phyloP scores from a whole-genome alignment of 2,797 vertebrate species.

The Halcyon leucocephala region DNA sequence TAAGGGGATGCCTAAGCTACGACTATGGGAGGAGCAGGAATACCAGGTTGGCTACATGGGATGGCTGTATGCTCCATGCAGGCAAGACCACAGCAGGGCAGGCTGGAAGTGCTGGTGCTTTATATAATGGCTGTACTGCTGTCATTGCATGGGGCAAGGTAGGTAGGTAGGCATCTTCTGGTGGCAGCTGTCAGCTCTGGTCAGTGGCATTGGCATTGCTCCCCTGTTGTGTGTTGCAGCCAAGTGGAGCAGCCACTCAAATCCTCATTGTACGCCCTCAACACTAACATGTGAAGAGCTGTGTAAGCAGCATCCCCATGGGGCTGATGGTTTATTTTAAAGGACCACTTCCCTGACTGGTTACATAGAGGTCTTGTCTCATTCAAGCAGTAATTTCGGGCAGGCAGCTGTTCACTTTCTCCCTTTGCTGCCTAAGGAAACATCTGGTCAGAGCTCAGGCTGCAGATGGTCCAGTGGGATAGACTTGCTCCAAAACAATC shows the following conservation, averaged over 20 bases:
- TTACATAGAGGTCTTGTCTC: background rate
- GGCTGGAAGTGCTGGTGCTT: background rate
- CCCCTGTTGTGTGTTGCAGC: background rate
- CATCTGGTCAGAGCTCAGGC: background rate
- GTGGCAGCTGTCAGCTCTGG: background rate
- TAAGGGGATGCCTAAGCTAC: background rate
- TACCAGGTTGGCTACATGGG: background rate
- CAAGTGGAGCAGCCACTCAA: background rate
- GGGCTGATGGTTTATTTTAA: background rate
- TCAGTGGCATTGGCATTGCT: background rate
- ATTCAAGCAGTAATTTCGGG: background rate
- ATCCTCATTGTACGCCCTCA: background rate
- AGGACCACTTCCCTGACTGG: background rate
- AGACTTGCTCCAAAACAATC: background rate
- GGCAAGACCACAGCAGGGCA: background rate
- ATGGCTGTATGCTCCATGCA: fast-evolving
- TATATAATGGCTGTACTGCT: background rate
- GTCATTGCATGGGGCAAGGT: background rate
- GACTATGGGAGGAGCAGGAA: background rate
- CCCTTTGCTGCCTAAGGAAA: background rate
- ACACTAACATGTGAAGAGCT: fast-evolving
- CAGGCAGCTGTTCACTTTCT: background rate
- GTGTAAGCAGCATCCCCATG: fast-evolving
- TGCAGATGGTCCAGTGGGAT: background rate
- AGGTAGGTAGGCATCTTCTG: background rate